phyloP scores from a whole-genome alignment of 2,888 invertebrate genomes.

The Eurois occulta region DNA sequence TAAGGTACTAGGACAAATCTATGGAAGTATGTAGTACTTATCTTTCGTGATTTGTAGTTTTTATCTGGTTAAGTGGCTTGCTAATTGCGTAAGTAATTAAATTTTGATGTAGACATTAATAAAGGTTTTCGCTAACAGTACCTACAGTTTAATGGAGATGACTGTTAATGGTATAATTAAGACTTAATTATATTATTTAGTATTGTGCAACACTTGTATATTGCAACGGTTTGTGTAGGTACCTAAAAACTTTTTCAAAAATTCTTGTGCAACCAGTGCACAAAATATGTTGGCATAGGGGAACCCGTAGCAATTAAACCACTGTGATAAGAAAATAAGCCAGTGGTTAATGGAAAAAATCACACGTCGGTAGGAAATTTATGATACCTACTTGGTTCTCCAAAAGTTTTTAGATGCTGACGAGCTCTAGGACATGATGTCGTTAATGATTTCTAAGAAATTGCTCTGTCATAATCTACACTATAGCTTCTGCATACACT shows the following conservation, averaged over 20 bases:
- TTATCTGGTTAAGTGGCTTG: not conserved
- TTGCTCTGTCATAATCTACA: not conserved
- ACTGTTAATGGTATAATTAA: not conserved
- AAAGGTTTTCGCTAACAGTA: not conserved
- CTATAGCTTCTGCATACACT: not conserved
- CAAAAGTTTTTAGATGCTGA: not conserved
- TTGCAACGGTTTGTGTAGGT: not conserved
- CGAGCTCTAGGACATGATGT: not conserved
- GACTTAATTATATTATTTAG: not conserved
- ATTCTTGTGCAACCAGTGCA: not conserved
- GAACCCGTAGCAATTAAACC: constrained; percentile 1
- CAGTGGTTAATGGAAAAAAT: not conserved
- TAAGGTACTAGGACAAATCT: not conserved
- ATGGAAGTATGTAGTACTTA: not conserved
- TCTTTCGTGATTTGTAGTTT: not conserved
- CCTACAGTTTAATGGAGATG: constrained; percentile 8
- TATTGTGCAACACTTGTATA: too few relatives aligned
- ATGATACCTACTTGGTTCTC: not conserved
- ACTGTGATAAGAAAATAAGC: not conserved
- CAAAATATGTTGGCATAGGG: not conserved
- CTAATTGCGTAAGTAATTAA: not conserved
- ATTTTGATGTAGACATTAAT: constrained; percentile 1
- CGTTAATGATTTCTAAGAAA: not conserved
- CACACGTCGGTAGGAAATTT: not conserved
- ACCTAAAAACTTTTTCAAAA: not conserved